Base-by-base conservation (phyloP, 2,888 invertebrate species). In the Cheilosia grossa region DNA sequence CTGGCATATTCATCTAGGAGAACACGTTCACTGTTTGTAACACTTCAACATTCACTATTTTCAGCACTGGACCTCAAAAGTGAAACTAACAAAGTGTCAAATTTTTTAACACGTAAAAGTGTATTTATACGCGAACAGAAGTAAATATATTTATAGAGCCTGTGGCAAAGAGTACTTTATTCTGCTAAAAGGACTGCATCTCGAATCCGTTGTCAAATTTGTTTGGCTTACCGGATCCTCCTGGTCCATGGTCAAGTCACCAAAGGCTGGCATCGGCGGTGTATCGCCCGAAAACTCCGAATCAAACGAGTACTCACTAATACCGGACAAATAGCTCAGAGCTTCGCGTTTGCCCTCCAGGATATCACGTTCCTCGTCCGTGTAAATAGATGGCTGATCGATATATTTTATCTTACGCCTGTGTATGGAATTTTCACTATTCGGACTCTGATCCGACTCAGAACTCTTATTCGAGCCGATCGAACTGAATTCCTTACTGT, bases 331-430 rank as follows among this genome's bases (percentile, higher is more conserved):
- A 87, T 89, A 89, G 53, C 87, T 88, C 21, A 89, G 67, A 13
- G 89, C 89, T 74, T 89, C 88, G 2, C 90, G 88, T 56, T 90
- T 88, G 21, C 89, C 89, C 73, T 90, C 92, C 24, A 72, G 49
- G 90, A 93, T 89, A 91, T 93, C 90, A 89, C 91, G 69, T 53
- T 94, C 94, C 90, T 93, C 94, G 87, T 94, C 93, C 56, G 93
- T 88, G 88, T 92, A 92, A 21, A 93, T 90, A 1, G 93, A 93
- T 72, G 93, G 91, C 87, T 94, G 94, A 80, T 93, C 92, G 72
- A 94, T 93, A 89, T 94, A 94, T 53, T 93, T 93, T 73, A 94
- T 93, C 21, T 93, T 93, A 10, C 94, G 92, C 67, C 93, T 91
- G 86, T 80, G 69, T 10, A 69, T 4, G 17, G 89, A 90, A 2